phyloP scores from a whole-genome alignment of 30 jellyfish, hydroid and myxozoan species.

The Rhopilema esculentum region DNA sequence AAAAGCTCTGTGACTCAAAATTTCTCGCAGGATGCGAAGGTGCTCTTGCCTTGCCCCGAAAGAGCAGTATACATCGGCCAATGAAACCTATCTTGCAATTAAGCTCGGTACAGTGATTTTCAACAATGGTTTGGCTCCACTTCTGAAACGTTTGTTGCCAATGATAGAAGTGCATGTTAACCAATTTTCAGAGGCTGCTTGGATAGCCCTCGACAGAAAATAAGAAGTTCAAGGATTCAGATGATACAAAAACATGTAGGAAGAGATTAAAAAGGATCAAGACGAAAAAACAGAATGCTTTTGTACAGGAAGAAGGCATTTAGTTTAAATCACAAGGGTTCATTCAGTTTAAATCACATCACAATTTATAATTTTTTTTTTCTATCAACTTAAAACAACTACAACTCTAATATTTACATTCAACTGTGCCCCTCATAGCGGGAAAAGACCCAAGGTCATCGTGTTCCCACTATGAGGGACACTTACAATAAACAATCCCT shows the following conservation, averaged over 20 bases:
- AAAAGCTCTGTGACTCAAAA: constrained; percentile 24
- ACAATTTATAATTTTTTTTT: not conserved
- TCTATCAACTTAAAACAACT: not conserved
- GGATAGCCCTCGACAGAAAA: constrained; percentile 19
- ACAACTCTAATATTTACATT: not conserved
- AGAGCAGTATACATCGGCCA: constrained; percentile 34
- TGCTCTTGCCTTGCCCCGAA: constrained; percentile 9
- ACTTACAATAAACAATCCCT: too few species aligned
- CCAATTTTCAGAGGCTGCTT: constrained; percentile 23
- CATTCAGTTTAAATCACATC: not conserved
- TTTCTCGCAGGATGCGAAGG: constrained; percentile 29
- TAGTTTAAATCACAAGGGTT: not conserved
- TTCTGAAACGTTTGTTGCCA: constrained; percentile 7
- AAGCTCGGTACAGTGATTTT: constrained; percentile 1
- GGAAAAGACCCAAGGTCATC: too few species aligned
- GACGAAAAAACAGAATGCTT: constrained; percentile 20
- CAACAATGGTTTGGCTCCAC: constrained; percentile 25
- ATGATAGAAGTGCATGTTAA: constrained; percentile 10
- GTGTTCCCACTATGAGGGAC: too few species aligned
- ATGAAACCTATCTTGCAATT: constrained; percentile 26
- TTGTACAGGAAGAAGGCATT: constrained; percentile 8
- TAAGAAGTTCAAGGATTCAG: constrained; percentile 15
- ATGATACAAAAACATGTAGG: constrained; percentile 1
- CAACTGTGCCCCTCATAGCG: too few species aligned
- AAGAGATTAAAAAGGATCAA: constrained; percentile 16